These are phyloP conservation scores for Cuniculus paca DNA, from an alignment of 2,797 vertebrate species.

Conservation along the genomic window DNA sequence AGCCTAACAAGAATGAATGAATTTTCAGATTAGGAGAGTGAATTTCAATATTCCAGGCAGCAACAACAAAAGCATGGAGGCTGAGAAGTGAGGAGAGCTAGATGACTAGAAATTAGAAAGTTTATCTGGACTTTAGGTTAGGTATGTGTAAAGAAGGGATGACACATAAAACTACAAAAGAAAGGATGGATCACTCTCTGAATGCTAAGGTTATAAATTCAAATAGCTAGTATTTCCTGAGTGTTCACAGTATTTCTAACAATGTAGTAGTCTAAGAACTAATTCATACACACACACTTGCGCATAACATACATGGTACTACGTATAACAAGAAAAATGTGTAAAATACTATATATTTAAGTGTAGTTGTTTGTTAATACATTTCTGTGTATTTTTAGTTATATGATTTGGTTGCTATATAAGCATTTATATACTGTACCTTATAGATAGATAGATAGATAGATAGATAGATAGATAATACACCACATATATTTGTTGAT, in stretches of 20 bases:
- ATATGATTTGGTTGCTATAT: not conserved
- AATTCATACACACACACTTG: not conserved
- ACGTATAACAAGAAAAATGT: not conserved
- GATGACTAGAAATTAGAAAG: not conserved
- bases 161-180: not conserved
- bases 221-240: constrained; percentile 17
- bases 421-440: not conserved
- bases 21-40: not conserved
- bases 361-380: not conserved
- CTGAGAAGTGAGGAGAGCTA: not conserved
- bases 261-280: not conserved
- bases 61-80: not conserved
- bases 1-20: not conserved
- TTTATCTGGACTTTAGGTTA: not conserved
- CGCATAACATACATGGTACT: not conserved
- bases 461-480: not conserved
- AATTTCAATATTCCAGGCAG: not conserved
- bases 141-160: not conserved
- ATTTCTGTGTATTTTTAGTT: not conserved
- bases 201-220: not conserved
- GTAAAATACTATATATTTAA: not conserved
- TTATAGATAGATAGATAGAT: not conserved
- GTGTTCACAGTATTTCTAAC: not conserved
- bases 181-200: not conserved
- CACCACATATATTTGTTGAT: not conserved